These are phyloP conservation scores for Ptilonorhynchus violaceus DNA, from an alignment of 2,113 vertebrate species.

Conservation along the genomic window DNA sequence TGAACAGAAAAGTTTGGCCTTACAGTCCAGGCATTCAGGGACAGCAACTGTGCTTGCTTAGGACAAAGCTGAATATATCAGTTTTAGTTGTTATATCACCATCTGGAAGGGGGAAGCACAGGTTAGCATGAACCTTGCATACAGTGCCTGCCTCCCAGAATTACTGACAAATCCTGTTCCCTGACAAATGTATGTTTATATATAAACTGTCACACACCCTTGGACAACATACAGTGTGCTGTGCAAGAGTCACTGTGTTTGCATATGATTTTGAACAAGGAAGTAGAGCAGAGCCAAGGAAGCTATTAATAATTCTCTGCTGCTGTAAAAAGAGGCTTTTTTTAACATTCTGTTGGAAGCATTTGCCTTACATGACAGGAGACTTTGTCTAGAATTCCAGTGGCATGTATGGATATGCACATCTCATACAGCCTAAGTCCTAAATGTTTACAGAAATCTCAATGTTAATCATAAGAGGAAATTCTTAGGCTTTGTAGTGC, in stretches of 20 bases:
- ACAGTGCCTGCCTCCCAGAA: neutral
- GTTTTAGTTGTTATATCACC: neutral
- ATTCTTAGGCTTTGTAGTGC: neutral
- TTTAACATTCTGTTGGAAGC: neutral
- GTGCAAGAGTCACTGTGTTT: neutral
- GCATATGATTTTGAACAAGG: neutral
- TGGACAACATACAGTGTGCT: neutral
- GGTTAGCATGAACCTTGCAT: neutral
- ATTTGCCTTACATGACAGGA: neutral
- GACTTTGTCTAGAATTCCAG: neutral
- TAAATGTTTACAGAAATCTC: neutral
- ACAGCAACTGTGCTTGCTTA: neutral
- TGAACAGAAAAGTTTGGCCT: neutral
- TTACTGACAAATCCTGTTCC: neutral
- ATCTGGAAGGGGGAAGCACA: neutral
- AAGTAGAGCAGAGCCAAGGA: neutral
- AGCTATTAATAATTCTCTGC: neutral
- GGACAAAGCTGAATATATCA: neutral
- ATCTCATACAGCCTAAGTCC: neutral
- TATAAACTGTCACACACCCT: conserved; percentile 32
- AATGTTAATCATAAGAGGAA: neutral
- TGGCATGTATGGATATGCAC: neutral
- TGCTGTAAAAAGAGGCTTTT: neutral
- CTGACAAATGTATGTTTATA: neutral
- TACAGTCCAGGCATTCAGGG: neutral